A percentile compares a stretch with the other conserved stretches of the same genome.
These are phyloP conservation scores for Drosophila neocordata DNA, from an alignment of 1,140 invertebrate genomes.

Conservation along the genomic window DNA sequence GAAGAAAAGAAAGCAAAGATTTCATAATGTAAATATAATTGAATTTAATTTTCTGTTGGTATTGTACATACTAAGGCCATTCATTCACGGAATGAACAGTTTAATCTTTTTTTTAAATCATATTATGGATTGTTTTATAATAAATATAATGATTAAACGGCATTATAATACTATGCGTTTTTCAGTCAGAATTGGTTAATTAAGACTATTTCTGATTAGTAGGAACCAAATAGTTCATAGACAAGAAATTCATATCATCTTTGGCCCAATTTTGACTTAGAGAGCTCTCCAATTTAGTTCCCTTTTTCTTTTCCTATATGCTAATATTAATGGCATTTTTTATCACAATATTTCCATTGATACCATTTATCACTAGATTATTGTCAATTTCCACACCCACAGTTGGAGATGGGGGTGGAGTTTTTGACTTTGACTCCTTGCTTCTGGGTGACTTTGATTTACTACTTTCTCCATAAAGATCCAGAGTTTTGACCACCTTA, in stretches of 20 bases:
- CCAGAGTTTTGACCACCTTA: slow-evolving; percentile 70
- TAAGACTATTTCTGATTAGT: slow-evolving; percentile 29
- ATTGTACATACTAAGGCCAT: slow-evolving; percentile 2
- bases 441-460: slow-evolving; percentile 29
- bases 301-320: slow-evolving; percentile 33
- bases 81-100: slow-evolving; percentile 54
- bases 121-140: slow-evolving; percentile 16
- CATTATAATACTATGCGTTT: slow-evolving; percentile 22
- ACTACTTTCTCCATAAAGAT: slow-evolving; percentile 30
- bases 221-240: slow-evolving; percentile 35
- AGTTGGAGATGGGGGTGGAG: background rate
- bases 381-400: slow-evolving; percentile 55
- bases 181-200: slow-evolving; percentile 37
- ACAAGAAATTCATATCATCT: slow-evolving; percentile 44
- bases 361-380: slow-evolving; percentile 52
- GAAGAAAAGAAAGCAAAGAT: background rate
- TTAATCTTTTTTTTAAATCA: slow-evolving; percentile 18
- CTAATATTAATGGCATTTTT: slow-evolving; percentile 78
- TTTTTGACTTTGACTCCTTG: slow-evolving; percentile 23
- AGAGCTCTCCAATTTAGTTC: slow-evolving; percentile 15
- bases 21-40: slow-evolving; percentile 1
- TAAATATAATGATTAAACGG: background rate
- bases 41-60: slow-evolving; percentile 6
- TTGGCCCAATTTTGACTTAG: slow-evolving; percentile 41
- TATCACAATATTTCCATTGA: slow-evolving; percentile 70